phyloP scores from a whole-genome alignment of 2,113 vertebrate genomes.

The Microcebus tavaratra region DNA sequence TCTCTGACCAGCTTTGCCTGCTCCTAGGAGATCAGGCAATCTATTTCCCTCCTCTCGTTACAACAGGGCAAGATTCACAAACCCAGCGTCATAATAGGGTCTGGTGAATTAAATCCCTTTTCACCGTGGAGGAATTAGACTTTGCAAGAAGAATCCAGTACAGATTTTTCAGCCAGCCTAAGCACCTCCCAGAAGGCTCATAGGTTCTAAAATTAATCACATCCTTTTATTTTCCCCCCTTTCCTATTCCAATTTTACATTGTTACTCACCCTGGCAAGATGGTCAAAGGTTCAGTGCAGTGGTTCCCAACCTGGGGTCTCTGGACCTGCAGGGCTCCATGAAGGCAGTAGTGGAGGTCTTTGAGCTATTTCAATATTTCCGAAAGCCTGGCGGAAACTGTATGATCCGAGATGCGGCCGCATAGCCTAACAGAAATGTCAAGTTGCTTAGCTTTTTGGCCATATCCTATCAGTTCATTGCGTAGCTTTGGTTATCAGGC shows the following conservation, averaged over 20 bases:
- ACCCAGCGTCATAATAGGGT: background rate
- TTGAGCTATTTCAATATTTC: conserved; percentile 61
- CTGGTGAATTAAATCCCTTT: background rate
- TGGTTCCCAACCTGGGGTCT: background rate
- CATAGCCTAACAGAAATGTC: conserved; percentile 15
- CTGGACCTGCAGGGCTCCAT: background rate
- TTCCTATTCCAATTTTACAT: background rate
- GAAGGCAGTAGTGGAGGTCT: background rate
- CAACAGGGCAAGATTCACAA: background rate
- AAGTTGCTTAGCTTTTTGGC: background rate
- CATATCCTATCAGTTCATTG: background rate
- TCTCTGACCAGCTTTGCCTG: background rate
- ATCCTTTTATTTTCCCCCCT: background rate
- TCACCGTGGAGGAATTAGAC: background rate
- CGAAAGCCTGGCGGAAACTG: conserved; percentile 12
- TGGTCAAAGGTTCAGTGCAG: conserved; percentile 39
- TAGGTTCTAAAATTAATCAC: conserved; percentile 45
- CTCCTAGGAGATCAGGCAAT: background rate
- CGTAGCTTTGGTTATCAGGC: background rate
- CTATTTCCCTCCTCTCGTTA: background rate
- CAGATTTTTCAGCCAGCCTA: background rate
- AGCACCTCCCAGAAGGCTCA: background rate
- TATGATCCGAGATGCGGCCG: conserved; percentile 10
- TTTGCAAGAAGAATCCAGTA: background rate
- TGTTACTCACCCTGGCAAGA: background rate